Evolutionary conservation across 1,140 invertebrate species (phyloP).

Genomic region (Micrasema longulum): DNA sequence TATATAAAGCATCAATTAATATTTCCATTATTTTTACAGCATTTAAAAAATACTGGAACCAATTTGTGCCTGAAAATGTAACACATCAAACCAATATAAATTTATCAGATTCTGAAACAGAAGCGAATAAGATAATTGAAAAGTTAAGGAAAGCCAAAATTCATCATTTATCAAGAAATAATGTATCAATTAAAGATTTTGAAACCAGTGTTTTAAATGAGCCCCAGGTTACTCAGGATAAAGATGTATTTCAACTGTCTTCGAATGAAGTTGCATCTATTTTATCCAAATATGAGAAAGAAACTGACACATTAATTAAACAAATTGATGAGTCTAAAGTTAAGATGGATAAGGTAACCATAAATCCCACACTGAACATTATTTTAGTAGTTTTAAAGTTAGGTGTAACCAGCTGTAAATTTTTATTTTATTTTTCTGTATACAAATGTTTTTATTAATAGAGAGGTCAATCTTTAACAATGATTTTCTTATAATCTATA

Average conservation of each 20-base stretch:
- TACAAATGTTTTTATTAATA: no score
- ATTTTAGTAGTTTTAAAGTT: no score
- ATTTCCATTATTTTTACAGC: no score
- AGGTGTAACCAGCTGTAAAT: no score
- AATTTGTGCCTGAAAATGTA: slow-evolving; percentile 24
- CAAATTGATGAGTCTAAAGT: slow-evolving; percentile 21
- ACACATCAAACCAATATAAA: slow-evolving; percentile 2
- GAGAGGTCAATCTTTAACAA: no score
- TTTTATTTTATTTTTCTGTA: no score
- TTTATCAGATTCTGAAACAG: neutral
- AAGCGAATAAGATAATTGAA: slow-evolving; percentile 43
- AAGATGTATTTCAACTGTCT: slow-evolving; percentile 7
- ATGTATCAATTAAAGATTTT: neutral
- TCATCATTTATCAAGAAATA: neutral
- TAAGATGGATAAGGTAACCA: slow-evolving; percentile 21
- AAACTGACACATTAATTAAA: slow-evolving; percentile 14
- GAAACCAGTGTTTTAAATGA: neutral
- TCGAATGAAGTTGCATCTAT: slow-evolving; percentile 5
- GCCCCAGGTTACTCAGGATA: neutral
- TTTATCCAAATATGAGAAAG: slow-evolving; percentile 5
- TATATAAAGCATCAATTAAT: no score
- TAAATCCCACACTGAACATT: no score
- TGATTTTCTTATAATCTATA: no score
- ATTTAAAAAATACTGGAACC: slow-evolving; percentile 44
- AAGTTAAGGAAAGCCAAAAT: slow-evolving; percentile 28